These are phyloP conservation scores for Heliconius erato DNA, from an alignment of 2,888 invertebrate species.

Conservation along the genomic window DNA sequence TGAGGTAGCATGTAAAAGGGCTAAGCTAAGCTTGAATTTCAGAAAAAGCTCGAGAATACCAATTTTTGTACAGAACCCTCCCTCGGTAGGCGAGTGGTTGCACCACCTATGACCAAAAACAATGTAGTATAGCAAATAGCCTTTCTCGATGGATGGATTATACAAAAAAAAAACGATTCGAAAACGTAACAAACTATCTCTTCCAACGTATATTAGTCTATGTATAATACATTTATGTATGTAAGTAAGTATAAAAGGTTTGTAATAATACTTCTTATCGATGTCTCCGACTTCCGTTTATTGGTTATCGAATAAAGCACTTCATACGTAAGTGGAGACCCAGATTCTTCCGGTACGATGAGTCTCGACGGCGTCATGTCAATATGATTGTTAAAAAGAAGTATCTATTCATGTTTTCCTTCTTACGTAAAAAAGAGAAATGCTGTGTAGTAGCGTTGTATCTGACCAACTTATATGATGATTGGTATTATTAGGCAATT, in stretches of 20 bases:
- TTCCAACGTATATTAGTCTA: background rate
- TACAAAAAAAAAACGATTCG: too few relatives aligned
- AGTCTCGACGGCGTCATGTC: constrained; percentile 16
- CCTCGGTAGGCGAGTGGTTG: too few relatives aligned
- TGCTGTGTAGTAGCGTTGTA: background rate
- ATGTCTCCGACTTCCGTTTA: constrained; percentile 6
- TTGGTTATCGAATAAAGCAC: constrained; percentile 34
- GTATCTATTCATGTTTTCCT: background rate
- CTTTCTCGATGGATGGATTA: too few relatives aligned
- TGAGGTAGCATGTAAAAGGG: too few relatives aligned
- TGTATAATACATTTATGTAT: background rate
- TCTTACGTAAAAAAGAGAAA: background rate
- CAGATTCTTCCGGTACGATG: constrained; percentile 26
- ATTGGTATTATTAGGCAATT: background rate
- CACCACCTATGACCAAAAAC: too few relatives aligned
- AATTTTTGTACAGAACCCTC: too few relatives aligned
- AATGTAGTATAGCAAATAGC: too few relatives aligned
- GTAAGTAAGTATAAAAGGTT: background rate
- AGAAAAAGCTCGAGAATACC: too few relatives aligned
- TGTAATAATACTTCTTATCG: background rate
- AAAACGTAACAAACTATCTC: background rate
- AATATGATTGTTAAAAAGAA: constrained; percentile 13
- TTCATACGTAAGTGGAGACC: constrained; percentile 36
- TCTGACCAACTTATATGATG: background rate
- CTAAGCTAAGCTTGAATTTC: too few relatives aligned